A percentile compares a stretch with the other conserved stretches of the same genome.
Evolutionary conservation across 2,888 invertebrate species (phyloP).

Genomic region (Meloe dianella): DNA sequence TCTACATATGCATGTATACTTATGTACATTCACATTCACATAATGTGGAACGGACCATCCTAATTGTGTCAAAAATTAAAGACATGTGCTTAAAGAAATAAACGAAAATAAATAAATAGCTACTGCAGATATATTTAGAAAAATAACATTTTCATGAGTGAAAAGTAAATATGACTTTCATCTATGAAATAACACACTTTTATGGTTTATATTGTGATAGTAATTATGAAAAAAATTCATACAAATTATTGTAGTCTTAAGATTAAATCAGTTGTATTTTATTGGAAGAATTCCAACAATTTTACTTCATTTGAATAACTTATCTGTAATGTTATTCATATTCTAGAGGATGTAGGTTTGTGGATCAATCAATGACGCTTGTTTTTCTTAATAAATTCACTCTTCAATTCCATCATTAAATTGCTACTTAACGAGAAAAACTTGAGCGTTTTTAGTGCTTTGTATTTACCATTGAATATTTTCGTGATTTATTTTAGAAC

Average conservation of each 20-base stretch:
- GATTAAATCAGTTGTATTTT: neutral
- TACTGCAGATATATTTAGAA: neutral
- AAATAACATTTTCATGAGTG: slow-evolving; percentile 1
- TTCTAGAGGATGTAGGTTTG: slow-evolving; percentile 11
- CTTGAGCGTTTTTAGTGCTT: neutral
- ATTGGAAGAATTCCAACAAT: neutral
- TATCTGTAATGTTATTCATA: neutral
- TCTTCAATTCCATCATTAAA: neutral
- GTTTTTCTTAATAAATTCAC: neutral
- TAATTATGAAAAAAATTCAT: neutral
- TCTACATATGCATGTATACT: neutral
- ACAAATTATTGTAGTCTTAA: neutral
- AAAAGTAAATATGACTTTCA: neutral
- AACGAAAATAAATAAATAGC: neutral
- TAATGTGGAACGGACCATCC: slow-evolving; percentile 6
- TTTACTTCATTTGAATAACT: neutral
- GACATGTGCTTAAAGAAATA: neutral
- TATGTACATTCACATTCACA: slow-evolving; percentile 26
- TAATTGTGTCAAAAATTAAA: slow-evolving; percentile 3
- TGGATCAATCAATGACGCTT: slow-evolving; percentile 9
- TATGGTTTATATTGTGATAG: neutral
- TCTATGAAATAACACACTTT: neutral
- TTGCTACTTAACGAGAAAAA: neutral
- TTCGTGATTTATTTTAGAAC: too few relatives aligned
- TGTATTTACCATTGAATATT: neutral